Evolutionary conservation across 2,797 vertebrate genomes (phyloP), one percentile per base, ranked within the genome.

Genomic region (Lemur catta): DNA sequence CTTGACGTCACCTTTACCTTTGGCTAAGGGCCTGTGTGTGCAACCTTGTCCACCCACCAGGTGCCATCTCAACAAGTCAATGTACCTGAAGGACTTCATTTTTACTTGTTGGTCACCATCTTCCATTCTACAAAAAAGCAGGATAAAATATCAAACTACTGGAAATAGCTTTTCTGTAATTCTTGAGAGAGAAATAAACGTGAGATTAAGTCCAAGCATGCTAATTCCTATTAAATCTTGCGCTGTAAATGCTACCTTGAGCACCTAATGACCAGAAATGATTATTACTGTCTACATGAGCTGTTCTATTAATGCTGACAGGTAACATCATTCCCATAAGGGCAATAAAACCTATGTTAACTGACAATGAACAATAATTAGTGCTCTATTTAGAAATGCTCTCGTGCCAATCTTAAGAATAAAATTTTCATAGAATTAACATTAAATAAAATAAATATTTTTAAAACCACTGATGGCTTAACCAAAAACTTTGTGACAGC

Each of bases 1-100:
- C 86, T 30, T 72, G 80, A 57, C 2, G 1, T 57, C n/a, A 43
- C 63, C 20, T 48, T 43, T 46, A 43, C 48, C 26, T 85, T 63
- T 48, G 26, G 63, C 75, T 67, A 20, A 33, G 65, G 67, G 22
- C 80, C 38, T 57, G n/a, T 38, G 7, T 30, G 33, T 14, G 57
- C 6, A 30, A 43, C 85, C 20, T 67, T 59, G 43, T 35, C 63
- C 15, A 52, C 93, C 76, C 55, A 91, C 78, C 76, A 74, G 0
- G 7, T 24, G 52, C 50, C 69, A 46, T 79, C 87, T 80, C 72
- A 59, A 38, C 50, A 87, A 94, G 74, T 88, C 67, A 89, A 20
- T 65, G 38, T 98, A 99, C 99, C 99, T 99, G 98, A 99, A 99
- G 98, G 99, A 99, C 98, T 99, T 99, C 20, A 99, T 98, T 99